Base-by-base conservation (phyloP, 1,140 invertebrate species). In the Oedothorax gibbosus region DNA sequence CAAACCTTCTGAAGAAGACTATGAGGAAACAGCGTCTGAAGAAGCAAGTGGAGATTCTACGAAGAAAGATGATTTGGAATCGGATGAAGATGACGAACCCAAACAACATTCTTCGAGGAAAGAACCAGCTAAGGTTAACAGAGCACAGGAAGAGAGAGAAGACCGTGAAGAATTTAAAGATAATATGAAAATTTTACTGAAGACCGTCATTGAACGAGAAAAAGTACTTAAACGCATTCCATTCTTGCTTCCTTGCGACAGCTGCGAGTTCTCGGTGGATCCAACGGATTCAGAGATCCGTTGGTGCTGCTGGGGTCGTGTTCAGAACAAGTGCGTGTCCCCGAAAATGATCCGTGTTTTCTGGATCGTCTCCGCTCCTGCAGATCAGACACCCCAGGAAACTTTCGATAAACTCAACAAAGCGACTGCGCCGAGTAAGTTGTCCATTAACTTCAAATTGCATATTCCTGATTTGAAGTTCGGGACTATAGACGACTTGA, bases 391-490 rank as follows among this genome's bases (percentile, higher is more conserved):
- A 10, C 62, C 64, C 0, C 12, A 73, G 9, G 69, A 73, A 50
- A 21, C 56, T 60, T 65, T 64, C 2, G 6, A 21, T 51, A 54
- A 51, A 35, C 57, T 82, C 18, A 82, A 64, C 1, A 11, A 21
- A 7, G 56, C 69, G 2, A 78, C 64, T 21, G 75, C 83, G 49
- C 51, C 73, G 9, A 51, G 72, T 7, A 69, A 85, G 18, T 68
- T 88, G 7, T 87, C 85, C 9, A 86, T 86, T 9, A 87, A 87
- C 56, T 86, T 68, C 50, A 82, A 82, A 35, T 82, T 82, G 7
- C 80, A 82, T 53, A 65, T 82, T 7, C 80, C 80, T 7, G n/a
- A 72, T 8, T 54, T 82, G 49, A 72, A 73, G 15, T 9, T 64
- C 6, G 69, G 80, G 4, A 82, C 54, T 9, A 35, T 73, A 7